A percentile compares a stretch with the other conserved stretches of the same genome.
phyloP scores from a whole-genome alignment of 2,888 invertebrate species.

The Melanostoma mellinum region DNA sequence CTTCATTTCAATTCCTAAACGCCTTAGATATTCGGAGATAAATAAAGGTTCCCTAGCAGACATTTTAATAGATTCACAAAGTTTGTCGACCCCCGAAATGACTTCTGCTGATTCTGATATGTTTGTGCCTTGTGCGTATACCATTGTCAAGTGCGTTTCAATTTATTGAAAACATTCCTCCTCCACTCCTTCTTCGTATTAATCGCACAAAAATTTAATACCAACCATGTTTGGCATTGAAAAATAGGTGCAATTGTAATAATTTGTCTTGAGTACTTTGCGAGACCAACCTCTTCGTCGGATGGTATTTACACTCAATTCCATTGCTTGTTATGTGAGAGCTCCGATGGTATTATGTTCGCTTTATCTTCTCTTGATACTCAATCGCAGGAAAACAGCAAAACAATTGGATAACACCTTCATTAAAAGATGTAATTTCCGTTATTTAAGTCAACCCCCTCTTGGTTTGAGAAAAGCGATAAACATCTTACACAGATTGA shows the following conservation, averaged over 20 bases:
- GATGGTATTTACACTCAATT: background rate
- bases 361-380: conserved; percentile 15
- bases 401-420: conserved; percentile 54
- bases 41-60: no score
- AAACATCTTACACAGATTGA: conserved; percentile 64
- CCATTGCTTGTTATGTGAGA: background rate
- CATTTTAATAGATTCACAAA: no score
- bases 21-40: no score
- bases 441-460: conserved; percentile 47
- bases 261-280: background rate
- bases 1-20: no score
- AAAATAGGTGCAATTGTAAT: conserved; percentile 17
- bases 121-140: no score
- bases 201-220: conserved; percentile 18
- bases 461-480: conserved; percentile 38
- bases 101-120: no score
- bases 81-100: no score
- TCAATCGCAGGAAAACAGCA: conserved; percentile 16
- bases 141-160: no score
- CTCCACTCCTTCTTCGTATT: conserved; percentile 3
- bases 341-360: background rate
- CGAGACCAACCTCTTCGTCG: no score
- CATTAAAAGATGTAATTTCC: conserved; percentile 67
- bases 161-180: background rate
- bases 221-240: conserved; percentile 20